Percentiles rank a stretch among this genome's conserved stretches.
phyloP scores from a whole-genome alignment of 2,113 vertebrate genomes.

The Muntiacus reevesi region DNA sequence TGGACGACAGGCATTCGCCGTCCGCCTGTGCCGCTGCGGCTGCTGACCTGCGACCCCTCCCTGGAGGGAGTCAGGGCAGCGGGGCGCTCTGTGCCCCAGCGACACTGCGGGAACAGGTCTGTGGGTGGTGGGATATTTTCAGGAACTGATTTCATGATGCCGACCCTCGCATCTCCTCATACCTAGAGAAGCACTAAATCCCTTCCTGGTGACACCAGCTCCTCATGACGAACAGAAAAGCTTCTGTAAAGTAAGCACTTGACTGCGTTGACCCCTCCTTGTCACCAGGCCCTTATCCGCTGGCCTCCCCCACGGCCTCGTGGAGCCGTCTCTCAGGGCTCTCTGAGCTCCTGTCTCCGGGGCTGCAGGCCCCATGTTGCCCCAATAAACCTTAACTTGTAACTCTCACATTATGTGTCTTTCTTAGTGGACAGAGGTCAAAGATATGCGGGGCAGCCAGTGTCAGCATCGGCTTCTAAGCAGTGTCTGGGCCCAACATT shows the following conservation, averaged over 20 bases:
- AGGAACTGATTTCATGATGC: not conserved
- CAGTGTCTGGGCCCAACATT: accelerated
- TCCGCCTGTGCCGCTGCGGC: not conserved
- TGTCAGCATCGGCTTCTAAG: accelerated
- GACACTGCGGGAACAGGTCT: not conserved
- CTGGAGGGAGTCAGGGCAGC: not conserved
- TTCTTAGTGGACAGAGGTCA: not conserved
- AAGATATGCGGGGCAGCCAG: accelerated
- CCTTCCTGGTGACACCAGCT: not conserved
- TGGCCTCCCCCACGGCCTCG: not conserved
- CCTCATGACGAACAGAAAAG: not conserved
- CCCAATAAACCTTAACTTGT: accelerated
- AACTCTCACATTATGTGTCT: accelerated
- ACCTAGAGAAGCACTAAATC: not conserved
- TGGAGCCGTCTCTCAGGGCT: not conserved
- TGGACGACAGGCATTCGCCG: accelerated
- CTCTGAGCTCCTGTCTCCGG: not conserved
- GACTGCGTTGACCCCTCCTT: not conserved
- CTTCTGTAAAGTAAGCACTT: accelerated
- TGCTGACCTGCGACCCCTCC: not conserved
- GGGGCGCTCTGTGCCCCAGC: not conserved
- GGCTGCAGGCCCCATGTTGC: not conserved
- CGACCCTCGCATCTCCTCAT: not conserved
- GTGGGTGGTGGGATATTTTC: not conserved
- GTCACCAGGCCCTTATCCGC: not conserved